Conservation (phyloP, 1,140 invertebrate genomes). For the Triops cancriformis region DNA sequence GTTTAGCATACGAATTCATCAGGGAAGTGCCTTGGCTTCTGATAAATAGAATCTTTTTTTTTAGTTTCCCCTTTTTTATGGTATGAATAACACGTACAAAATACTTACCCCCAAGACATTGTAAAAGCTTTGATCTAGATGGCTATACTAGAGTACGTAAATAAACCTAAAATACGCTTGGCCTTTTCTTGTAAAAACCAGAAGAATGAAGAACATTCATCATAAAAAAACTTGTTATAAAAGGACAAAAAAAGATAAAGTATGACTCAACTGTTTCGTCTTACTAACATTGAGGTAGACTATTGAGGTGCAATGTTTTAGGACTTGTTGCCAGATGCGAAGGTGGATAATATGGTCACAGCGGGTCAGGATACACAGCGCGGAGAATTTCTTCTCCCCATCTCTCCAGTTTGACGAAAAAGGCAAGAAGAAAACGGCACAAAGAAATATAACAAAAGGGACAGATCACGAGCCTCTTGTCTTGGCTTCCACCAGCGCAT, state of each 20-base stretch:
- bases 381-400: not conserved
- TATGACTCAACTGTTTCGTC: not conserved
- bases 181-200: not conserved
- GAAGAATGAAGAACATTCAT: not conserved
- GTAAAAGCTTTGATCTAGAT: no score
- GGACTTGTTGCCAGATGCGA: not conserved
- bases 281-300: constrained; percentile 2
- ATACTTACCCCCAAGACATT: no score
- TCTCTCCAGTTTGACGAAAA: not conserved
- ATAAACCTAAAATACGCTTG: no score
- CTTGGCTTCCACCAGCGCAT: not conserved
- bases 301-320: not conserved
- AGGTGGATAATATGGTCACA: constrained; percentile 1
- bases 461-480: not conserved
- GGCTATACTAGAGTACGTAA: no score
- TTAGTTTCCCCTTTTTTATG: no score
- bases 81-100: no score
- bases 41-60: no score
- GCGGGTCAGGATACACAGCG: not conserved
- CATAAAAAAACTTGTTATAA: not conserved
- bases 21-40: no score
- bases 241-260: not conserved
- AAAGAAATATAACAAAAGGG: not conserved
- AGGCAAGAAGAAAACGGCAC: not conserved
- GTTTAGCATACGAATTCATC: no score